phyloP scores from a whole-genome alignment of 2,113 vertebrate species.

The Spilogale gracilis region DNA sequence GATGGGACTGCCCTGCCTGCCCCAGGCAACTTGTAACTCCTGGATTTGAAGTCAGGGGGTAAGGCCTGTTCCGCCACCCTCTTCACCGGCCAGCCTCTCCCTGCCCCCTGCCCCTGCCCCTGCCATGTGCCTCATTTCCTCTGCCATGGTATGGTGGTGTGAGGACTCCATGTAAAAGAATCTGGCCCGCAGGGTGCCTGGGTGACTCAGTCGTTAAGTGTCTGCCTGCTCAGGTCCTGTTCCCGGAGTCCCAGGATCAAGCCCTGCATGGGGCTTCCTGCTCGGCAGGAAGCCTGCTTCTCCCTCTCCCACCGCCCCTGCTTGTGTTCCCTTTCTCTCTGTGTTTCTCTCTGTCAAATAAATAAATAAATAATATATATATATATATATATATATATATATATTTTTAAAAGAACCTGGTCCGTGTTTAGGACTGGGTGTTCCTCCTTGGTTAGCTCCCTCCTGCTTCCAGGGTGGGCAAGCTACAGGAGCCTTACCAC shows the following conservation, averaged over 20 bases:
- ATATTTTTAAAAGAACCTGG: not conserved
- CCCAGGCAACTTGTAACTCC: not conserved
- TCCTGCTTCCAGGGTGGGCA: not conserved
- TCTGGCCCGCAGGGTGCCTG: too few species aligned
- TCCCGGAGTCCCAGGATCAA: too few species aligned
- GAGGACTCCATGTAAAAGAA: not conserved
- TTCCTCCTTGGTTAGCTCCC: not conserved
- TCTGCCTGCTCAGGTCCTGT: too few species aligned
- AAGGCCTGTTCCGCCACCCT: not conserved
- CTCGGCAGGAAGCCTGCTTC: too few species aligned
- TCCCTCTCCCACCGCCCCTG: too few species aligned
- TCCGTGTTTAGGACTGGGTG: not conserved
- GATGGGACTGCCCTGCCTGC: not conserved
- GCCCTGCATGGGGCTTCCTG: too few species aligned
- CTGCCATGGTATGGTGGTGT: not conserved
- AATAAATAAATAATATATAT: too few species aligned
- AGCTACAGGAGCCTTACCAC: not conserved
- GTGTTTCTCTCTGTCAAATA: too few species aligned
- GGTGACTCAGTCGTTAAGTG: too few species aligned
- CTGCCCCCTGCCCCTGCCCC: too few species aligned
- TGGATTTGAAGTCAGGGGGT: not conserved
- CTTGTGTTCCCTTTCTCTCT: too few species aligned
- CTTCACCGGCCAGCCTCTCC: not conserved
- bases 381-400: too few species aligned
- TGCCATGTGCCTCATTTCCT: not conserved